phyloP scores from a whole-genome alignment of 2,797 vertebrate genomes.

The Diglossa cyanea region DNA sequence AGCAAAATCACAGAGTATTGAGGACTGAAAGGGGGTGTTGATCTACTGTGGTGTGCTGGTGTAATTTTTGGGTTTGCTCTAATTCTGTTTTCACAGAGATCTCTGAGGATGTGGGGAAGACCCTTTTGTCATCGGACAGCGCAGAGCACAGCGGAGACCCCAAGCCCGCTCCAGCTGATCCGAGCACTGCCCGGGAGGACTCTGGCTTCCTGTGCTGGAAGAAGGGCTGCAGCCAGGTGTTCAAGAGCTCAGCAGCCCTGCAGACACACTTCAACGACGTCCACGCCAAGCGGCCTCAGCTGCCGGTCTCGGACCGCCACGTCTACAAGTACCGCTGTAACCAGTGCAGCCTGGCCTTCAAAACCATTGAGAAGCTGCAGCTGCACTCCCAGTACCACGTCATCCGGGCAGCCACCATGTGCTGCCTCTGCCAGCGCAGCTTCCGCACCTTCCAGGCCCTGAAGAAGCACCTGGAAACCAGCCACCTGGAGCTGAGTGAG shows the following conservation, averaged over 20 bases:
- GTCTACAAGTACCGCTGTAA: constrained; percentile 99
- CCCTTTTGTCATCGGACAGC: constrained; percentile 77
- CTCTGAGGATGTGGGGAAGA: constrained; percentile 87
- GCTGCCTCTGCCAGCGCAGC: constrained; percentile 97
- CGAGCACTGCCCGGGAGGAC: constrained; percentile 86
- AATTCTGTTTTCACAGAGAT: constrained; percentile 80
- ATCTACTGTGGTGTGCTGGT: not conserved
- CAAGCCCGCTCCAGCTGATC: constrained; percentile 84
- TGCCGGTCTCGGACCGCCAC: constrained; percentile 96
- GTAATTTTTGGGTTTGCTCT: not conserved
- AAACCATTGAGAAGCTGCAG: constrained; percentile 97
- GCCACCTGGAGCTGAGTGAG: constrained; percentile 95
- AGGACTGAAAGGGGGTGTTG: not conserved
- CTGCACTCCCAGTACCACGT: constrained; percentile 98
- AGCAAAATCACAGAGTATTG: not conserved
- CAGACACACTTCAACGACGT: constrained; percentile 97
- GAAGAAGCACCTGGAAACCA: constrained; percentile 97
- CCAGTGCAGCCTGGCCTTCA: constrained; percentile 98
- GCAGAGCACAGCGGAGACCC: constrained; percentile 76
- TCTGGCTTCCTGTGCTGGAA: constrained; percentile 97
- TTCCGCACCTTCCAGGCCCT: constrained; percentile 97
- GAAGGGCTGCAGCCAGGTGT: constrained; percentile 98
- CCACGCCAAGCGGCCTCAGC: constrained; percentile 94
- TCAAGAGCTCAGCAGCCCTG: constrained; percentile 93
- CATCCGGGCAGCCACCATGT: constrained; percentile 97